Evolutionary conservation across 1,140 invertebrate species (phyloP), one percentile per base, ranked within the genome.

Genomic region (Bradysia coprophila): DNA sequence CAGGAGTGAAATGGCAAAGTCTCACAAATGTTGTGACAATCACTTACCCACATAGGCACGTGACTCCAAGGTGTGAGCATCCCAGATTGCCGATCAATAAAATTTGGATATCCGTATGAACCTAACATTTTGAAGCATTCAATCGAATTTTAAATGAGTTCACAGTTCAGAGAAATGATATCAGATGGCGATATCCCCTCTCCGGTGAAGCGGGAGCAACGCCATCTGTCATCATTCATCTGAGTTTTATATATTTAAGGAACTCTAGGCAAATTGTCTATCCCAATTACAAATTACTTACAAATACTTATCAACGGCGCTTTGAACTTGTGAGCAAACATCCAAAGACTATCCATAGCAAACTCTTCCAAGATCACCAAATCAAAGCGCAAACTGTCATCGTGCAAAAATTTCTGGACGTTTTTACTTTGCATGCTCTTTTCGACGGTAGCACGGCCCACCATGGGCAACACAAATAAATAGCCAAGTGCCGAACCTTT

Each of bases 341-440:
- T 56, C 13, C 67, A 61, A 13, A 68, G 51, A 6, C 67, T 62
- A 51, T 72, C 68, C 50, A 68, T 65, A 33, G 63, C 68, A 46
- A 71, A 71, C 43, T 69, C 62, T 51, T 71, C 69, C 38, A 60
- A 45, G 4, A 72, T 66, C 3, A 72, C 61, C 10, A 72, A 43
- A 47, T 71, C 68, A 45, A 63, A 71, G 36, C 56, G 45, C 3
- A 49, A 52, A 37, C 63, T 52, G 22, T 68, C 58, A 39, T 61
- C 56, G 10, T 48, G 51, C 10, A 71, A 54, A 10, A 72, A 62
- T 3, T 53, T 43, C 45, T 59, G 51, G 0, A 72, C 56, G 45
- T 61, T 52, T 10, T 43, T 51, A 44, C 69, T 66, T 34, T 63
- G 60, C 13, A 72, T 45, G 3, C 62, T 57, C 11, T 64, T 47